Percentiles rank a stretch among this genome's conserved stretches.
phyloP scores from a whole-genome alignment of 1,140 invertebrate genomes.

The Drosophila tani region DNA sequence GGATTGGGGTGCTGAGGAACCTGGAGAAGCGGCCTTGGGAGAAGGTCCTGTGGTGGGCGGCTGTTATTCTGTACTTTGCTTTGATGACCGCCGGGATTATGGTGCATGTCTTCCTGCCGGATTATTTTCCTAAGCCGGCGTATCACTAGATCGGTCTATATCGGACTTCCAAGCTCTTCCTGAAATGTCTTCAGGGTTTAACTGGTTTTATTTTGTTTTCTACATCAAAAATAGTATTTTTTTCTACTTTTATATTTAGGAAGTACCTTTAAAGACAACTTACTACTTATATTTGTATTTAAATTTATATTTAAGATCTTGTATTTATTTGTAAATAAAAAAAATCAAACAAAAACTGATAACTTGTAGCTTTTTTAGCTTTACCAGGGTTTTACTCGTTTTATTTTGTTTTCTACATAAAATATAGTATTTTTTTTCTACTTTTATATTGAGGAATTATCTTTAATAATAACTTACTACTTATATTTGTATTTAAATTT shows the following conservation, averaged over 20 bases:
- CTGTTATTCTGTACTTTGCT: conserved; percentile 90
- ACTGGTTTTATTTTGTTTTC: no score
- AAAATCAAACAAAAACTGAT: neutral
- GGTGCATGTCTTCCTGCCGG: conserved; percentile 90
- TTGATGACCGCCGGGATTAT: conserved; percentile 91
- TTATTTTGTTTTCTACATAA: neutral
- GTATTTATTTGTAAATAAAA: conserved; percentile 25
- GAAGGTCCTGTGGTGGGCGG: conserved; percentile 92
- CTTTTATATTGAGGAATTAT: no score
- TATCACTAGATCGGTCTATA: conserved; percentile 41
- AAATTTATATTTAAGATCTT: conserved; percentile 8
- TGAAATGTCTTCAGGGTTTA: no score
- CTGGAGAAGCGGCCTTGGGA: conserved; percentile 94
- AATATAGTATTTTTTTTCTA: neutral
- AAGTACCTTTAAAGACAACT: neutral
- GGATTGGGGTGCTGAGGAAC: conserved; percentile 95
- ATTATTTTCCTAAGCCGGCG: conserved; percentile 85
- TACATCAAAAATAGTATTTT: no score
- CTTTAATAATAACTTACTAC: neutral
- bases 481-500: conserved; percentile 16
- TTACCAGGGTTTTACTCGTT: conserved; percentile 13
- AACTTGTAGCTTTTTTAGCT: no score
- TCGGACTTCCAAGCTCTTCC: no score
- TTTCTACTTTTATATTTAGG: no score
- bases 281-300: conserved; percentile 10